Conservation (phyloP, 1,140 invertebrate species). For the Drosophila repletoides region DNA sequence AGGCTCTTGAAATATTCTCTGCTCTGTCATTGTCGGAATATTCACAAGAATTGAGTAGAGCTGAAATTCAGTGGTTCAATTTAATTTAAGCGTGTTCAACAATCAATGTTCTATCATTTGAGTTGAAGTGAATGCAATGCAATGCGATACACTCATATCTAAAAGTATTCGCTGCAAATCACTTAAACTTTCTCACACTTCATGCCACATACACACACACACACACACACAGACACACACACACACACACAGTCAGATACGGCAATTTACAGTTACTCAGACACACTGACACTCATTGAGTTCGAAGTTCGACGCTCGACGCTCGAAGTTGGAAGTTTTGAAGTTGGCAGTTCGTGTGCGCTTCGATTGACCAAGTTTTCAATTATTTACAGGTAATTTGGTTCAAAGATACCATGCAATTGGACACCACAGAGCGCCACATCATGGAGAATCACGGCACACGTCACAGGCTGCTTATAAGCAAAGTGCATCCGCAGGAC, state of each 20-base stretch:
- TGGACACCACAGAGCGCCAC: constrained; percentile 86
- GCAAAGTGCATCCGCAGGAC: constrained; percentile 86
- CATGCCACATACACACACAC: constrained; percentile 4
- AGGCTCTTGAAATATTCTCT: constrained; percentile 36
- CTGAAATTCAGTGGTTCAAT: background rate
- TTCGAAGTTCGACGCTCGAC: constrained; percentile 11
- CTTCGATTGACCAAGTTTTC: constrained; percentile 74
- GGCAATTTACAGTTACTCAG: constrained; percentile 27
- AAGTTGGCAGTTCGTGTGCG: constrained; percentile 38
- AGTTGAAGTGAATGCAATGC: constrained; percentile 14
- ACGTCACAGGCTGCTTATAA: constrained; percentile 86
- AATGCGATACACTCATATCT: too few species aligned
- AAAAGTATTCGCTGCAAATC: constrained; percentile 60
- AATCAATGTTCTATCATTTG: constrained; percentile 17
- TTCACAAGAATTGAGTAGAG: constrained; percentile 14
- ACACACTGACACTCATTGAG: constrained; percentile 40
- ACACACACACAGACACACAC: constrained; percentile 5
- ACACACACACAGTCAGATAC: constrained; percentile 25
- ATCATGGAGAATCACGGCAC: constrained; percentile 86
- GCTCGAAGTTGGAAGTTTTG: constrained; percentile 15
- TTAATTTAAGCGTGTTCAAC: background rate
- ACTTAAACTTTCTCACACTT: constrained; percentile 58
- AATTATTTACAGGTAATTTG: constrained; percentile 85
- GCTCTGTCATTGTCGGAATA: constrained; percentile 25
- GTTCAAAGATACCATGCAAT: constrained; percentile 87